These are phyloP conservation scores for Alentia gelatinosa DNA, from an alignment of 2,888 invertebrate species.

Conservation along the genomic window DNA sequence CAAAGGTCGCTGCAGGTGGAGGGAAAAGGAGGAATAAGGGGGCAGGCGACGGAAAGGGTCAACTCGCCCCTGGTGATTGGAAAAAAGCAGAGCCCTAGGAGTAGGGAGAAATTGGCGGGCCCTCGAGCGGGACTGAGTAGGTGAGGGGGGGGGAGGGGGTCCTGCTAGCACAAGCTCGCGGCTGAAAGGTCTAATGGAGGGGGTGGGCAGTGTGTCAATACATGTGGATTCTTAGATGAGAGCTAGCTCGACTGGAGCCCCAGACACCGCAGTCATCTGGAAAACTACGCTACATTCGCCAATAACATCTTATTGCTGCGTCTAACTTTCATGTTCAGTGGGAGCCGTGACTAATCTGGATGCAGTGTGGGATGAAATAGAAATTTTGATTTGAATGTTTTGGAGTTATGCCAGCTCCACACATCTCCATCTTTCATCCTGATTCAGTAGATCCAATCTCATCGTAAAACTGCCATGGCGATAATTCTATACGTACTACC, in stretches of 20 bases:
- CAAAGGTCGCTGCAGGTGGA: not conserved
- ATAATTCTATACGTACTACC: too few relatives aligned
- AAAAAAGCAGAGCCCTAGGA: not conserved
- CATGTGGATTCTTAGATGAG: not conserved
- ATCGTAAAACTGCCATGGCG: too few relatives aligned
- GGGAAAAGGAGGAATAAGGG: not conserved
- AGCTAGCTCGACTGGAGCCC: not conserved
- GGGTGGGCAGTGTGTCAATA: not conserved
- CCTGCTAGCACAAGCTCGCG: not conserved
- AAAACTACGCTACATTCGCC: not conserved
- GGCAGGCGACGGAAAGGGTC: not conserved
- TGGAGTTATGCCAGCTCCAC: too few relatives aligned
- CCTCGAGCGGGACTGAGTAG: not conserved
- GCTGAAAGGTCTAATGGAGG: not conserved
- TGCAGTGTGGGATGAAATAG: too few relatives aligned
- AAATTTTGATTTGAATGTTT: too few relatives aligned
- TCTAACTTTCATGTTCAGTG: too few relatives aligned
- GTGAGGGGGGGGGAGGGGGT: not conserved
- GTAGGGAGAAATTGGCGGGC: not conserved
- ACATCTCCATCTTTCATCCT: too few relatives aligned
- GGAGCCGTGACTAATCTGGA: too few relatives aligned
- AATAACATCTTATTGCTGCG: too few relatives aligned
- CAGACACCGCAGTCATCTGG: not conserved
- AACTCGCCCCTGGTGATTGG: not conserved
- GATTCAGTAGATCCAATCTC: too few relatives aligned